These are phyloP conservation scores for Amitus sp. DNA, from an alignment of 2,888 invertebrate genomes.

Conservation along the genomic window DNA sequence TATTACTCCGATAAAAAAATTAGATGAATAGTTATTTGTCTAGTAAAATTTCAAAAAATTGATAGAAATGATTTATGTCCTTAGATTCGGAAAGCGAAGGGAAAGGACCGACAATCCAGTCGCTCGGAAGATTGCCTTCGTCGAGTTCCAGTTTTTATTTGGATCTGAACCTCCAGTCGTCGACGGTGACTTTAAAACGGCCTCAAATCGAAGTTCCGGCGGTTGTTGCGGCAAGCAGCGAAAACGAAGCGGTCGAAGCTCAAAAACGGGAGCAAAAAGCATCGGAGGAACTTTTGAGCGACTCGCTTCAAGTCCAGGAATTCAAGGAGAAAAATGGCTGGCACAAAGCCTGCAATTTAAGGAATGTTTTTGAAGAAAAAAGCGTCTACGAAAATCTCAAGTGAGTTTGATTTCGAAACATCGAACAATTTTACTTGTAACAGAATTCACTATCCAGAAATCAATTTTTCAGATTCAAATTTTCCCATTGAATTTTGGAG, in stretches of 20 bases:
- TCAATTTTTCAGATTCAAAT: background rate
- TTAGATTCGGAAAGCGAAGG: slow-evolving; percentile 61
- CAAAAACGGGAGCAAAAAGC: slow-evolving; percentile 52
- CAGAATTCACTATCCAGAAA: too few relatives aligned
- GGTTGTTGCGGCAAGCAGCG: slow-evolving; percentile 54
- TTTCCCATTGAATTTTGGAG: too few relatives aligned
- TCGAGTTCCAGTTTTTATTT: slow-evolving; percentile 71
- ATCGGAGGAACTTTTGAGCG: slow-evolving; percentile 60
- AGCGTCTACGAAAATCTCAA: slow-evolving; percentile 67
- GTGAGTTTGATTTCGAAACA: slow-evolving; percentile 48
- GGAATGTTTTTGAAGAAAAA: slow-evolving; percentile 68
- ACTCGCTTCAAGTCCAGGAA: slow-evolving; percentile 60
- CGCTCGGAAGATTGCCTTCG: slow-evolving; percentile 64
- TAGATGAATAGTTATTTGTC: too few relatives aligned
- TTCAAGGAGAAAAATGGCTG: slow-evolving; percentile 64
- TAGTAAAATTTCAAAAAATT: too few relatives aligned
- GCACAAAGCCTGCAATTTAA: slow-evolving; percentile 67
- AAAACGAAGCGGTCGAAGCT: slow-evolving; percentile 50
- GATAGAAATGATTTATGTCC: too few relatives aligned
- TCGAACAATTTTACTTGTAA: too few relatives aligned
- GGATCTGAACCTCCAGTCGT: slow-evolving; percentile 74
- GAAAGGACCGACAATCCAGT: slow-evolving; percentile 45
- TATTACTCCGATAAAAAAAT: slow-evolving; percentile 75
- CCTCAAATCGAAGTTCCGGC: slow-evolving; percentile 62
- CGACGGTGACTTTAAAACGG: slow-evolving; percentile 70